Percentiles rank a stretch among this genome's conserved stretches.
These are phyloP conservation scores for Caenorhabditis wallacei DNA, from an alignment of 2,888 invertebrate species.

Conservation along the genomic window DNA sequence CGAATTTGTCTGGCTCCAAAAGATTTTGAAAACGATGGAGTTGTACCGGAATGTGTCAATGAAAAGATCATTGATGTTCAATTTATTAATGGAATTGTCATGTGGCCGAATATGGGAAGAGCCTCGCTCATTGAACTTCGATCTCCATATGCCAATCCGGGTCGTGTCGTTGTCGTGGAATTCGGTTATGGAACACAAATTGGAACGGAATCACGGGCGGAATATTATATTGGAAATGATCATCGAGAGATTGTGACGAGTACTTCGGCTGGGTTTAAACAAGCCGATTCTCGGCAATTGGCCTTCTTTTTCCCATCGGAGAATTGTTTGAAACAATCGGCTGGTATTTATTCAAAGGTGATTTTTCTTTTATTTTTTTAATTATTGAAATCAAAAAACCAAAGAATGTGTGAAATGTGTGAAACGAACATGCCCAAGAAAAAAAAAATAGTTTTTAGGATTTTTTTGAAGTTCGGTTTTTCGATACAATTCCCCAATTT, in stretches of 20 bases:
- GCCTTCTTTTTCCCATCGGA: conserved; percentile 30
- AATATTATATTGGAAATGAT: conserved; percentile 34
- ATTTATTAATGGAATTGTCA: conserved; percentile 23
- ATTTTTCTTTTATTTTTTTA: not conserved
- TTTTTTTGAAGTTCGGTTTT: no score
- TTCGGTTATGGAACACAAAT: conserved; percentile 31
- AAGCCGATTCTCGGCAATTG: not conserved
- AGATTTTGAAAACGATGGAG: not conserved
- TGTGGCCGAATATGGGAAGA: conserved; percentile 28
- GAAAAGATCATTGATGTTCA: conserved; percentile 27
- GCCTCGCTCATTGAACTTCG: conserved; percentile 34
- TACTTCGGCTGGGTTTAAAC: not conserved
- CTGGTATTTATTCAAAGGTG: conserved; percentile 39
- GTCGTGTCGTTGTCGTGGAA: conserved; percentile 17
- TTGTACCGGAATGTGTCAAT: not conserved
- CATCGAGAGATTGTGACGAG: conserved; percentile 42
- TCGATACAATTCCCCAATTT: no score
- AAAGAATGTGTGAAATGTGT: no score
- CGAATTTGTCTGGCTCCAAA: conserved; percentile 9
- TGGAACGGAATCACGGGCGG: not conserved
- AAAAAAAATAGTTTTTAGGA: no score
- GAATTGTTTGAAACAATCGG: conserved; percentile 1
- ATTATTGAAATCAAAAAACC: no score
- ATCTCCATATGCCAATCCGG: not conserved
- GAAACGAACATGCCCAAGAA: no score